A percentile compares a stretch with the other conserved stretches of the same genome.
Evolutionary conservation across 2,888 invertebrate species (phyloP).

Genomic region (Phyllotreta cruciferae): DNA sequence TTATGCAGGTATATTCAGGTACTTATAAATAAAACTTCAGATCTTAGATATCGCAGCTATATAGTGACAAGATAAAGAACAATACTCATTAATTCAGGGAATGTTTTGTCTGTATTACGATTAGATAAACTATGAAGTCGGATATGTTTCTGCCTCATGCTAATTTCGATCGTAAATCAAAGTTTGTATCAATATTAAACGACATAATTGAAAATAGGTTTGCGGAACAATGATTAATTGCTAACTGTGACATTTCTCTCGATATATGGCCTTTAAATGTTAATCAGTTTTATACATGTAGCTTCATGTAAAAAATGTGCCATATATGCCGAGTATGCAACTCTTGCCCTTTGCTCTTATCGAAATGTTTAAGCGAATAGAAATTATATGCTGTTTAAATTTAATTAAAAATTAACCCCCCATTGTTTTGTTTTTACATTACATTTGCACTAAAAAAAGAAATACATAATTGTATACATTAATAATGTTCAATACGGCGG

Average conservation of each 20-base stretch:
- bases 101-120: constrained; percentile 19
- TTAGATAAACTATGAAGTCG: constrained; percentile 19
- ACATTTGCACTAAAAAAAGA: too few relatives aligned
- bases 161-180: constrained; percentile 28
- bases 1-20: too few relatives aligned
- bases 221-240: constrained; percentile 31
- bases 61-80: background rate
- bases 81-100: constrained; percentile 13
- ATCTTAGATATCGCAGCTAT: constrained; percentile 2
- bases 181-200: constrained; percentile 37
- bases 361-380: too few relatives aligned
- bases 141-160: constrained; percentile 32
- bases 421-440: too few relatives aligned
- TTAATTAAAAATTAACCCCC: too few relatives aligned
- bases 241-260: constrained; percentile 20
- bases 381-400: too few relatives aligned
- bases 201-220: constrained; percentile 31
- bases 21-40: background rate
- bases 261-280: constrained; percentile 18
- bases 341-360: too few relatives aligned
- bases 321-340: too few relatives aligned
- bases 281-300: constrained; percentile 2
- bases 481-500: too few relatives aligned
- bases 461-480: too few relatives aligned
- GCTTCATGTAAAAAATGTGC: too few relatives aligned